phyloP scores from a whole-genome alignment of 2,113 vertebrate genomes.

The Alexandromys fortis region DNA sequence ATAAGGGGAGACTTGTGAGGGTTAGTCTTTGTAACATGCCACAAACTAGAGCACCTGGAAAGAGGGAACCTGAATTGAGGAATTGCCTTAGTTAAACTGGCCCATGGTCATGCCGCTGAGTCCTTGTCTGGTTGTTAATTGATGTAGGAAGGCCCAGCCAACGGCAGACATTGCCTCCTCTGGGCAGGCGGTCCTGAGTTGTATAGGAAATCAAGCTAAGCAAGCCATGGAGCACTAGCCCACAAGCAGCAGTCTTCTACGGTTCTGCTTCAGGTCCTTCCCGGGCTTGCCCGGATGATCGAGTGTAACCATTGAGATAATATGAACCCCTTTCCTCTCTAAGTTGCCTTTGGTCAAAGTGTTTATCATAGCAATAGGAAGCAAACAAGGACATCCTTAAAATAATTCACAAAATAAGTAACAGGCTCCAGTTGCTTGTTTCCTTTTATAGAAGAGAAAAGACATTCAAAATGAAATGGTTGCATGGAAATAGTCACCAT shows the following conservation, averaged over 20 bases:
- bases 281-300: background rate
- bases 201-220: background rate
- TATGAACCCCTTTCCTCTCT: background rate
- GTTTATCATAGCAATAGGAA: background rate
- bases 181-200: background rate
- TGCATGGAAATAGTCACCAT: background rate
- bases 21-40: background rate
- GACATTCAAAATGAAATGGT: background rate
- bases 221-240: background rate
- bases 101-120: background rate
- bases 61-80: background rate
- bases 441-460: slow-evolving; percentile 38
- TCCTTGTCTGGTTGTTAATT: background rate
- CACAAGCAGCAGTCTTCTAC: background rate
- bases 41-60: background rate
- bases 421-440: background rate
- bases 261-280: background rate
- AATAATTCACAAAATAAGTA: slow-evolving; percentile 43
- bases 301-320: background rate
- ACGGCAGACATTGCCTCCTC: no score
- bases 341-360: background rate
- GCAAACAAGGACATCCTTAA: background rate
- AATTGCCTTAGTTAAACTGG: background rate
- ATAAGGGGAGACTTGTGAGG: background rate
- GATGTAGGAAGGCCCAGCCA: background rate